Conservation (phyloP, 2,888 invertebrate genomes). For the Hedychridium roseum region DNA sequence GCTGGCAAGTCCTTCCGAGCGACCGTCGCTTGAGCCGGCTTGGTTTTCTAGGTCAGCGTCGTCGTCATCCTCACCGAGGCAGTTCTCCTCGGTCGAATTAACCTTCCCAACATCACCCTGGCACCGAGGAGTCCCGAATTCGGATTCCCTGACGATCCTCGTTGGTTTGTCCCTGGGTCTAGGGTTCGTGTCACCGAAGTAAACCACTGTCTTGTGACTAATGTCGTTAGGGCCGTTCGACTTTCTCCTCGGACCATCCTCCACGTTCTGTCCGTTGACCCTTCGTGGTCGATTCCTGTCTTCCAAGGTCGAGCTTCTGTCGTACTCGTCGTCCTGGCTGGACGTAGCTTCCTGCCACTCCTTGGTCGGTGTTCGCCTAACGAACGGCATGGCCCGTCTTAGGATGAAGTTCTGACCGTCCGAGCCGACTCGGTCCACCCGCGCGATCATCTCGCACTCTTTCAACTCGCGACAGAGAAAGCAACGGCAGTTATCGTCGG, state of each 20-base stretch:
- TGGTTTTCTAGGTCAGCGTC: neutral
- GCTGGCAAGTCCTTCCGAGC: too few species aligned
- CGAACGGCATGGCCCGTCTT: conserved; percentile 57
- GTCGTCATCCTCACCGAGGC: conserved; percentile 6
- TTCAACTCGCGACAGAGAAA: conserved; percentile 78
- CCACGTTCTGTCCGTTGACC: neutral
- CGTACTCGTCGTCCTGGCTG: conserved; percentile 39
- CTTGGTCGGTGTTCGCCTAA: conserved; percentile 42
- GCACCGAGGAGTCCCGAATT: too few species aligned
- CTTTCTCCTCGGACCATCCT: conserved; percentile 4
- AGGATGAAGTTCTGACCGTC: conserved; percentile 66
- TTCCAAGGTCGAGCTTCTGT: conserved; percentile 44
- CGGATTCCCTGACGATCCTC: conserved; percentile 11
- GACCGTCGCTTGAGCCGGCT: conserved; percentile 1
- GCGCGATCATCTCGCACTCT: conserved; percentile 65
- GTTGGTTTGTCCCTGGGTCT: conserved; percentile 56
- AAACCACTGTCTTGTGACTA: conserved; percentile 76
- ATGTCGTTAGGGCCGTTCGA: conserved; percentile 1
- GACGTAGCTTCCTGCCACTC: conserved; percentile 46
- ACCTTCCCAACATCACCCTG: too few species aligned
- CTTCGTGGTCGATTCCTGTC: conserved; percentile 20
- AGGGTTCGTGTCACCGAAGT: conserved; percentile 76
- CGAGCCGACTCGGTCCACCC: conserved; percentile 65
- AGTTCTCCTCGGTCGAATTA: neutral
- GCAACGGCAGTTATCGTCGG: conserved; percentile 76